Evolutionary conservation across 2,888 invertebrate species (phyloP), one percentile per base, ranked within the genome.

Genomic region (Drosophila atroscutellata): DNA sequence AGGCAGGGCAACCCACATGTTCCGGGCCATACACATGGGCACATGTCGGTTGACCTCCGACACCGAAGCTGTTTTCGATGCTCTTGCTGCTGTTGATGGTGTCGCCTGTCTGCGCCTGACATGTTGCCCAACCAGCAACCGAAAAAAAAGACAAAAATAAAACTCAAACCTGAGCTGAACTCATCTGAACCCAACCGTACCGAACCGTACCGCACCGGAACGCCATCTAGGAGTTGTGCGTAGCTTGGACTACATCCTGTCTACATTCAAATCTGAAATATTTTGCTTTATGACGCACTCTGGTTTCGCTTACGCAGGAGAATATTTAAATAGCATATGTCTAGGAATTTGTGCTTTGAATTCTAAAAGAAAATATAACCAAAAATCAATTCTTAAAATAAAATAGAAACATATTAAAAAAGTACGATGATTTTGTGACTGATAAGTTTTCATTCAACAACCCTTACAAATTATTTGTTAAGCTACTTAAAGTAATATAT

Each of bases 31-130:
- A 26, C 57, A 60, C 62, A 63, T 47, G 66, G 56, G 65, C 65
- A 65, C 73, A 77, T 69, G 74, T 77, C 68, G 80, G 81, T 80
- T 81, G 81, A 81, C 80, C 80, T 81, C 78, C 67, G 73, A 39
- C 73, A 39, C 56, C 28, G 39, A 39, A 56, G 39, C 56, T 56
- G 30, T 30, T 56, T 50, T 56, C 36, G 42, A 56, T 56, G 56
- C 54, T 71, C 32, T 52, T 52, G 28, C 26, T 61, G 51, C 8
- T 39, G 57, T 18, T 67, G 61, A 11, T 70, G 62, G 56, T 79
- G 80, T 78, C 78, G 67, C 80, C 75, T 72, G 76, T 56, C 72
- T 75, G 71, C 45, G 57, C 67, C 36, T 65, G 67, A 80, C 71
- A 64, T 62, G 59, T 71, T 50, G 32, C 68, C 66, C 62, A 47